These are phyloP conservation scores for Carpatolechia fugitivella DNA, from an alignment of 2,888 invertebrate genomes.

Conservation along the genomic window DNA sequence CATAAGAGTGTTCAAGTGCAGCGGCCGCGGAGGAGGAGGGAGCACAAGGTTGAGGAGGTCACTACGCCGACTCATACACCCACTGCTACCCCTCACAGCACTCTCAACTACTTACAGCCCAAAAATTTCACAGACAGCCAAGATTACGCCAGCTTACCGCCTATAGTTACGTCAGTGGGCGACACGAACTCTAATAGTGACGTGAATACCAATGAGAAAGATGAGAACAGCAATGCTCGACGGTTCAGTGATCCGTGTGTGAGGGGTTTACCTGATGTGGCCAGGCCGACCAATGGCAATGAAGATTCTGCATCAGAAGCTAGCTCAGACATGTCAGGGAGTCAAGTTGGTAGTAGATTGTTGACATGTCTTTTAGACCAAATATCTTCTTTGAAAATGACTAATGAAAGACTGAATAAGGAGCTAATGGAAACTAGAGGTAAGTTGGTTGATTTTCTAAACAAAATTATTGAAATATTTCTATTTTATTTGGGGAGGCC, in stretches of 20 bases:
- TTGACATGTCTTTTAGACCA: constrained; percentile 85
- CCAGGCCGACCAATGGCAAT: constrained; percentile 67
- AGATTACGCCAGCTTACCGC: constrained; percentile 85
- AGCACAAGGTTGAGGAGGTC: constrained; percentile 54
- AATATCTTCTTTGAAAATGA: constrained; percentile 84
- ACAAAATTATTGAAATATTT: background rate
- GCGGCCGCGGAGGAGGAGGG: constrained; percentile 55
- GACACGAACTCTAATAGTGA: constrained; percentile 73
- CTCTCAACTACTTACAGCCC: constrained; percentile 57
- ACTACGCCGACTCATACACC: constrained; percentile 36
- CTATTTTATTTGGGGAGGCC: background rate
- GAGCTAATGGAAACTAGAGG: constrained; percentile 87
- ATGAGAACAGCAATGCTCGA: constrained; percentile 74
- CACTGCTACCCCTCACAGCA: constrained; percentile 37
- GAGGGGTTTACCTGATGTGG: constrained; percentile 65
- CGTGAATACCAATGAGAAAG: constrained; percentile 71
- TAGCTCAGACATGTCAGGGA: constrained; percentile 74
- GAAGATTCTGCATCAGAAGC: constrained; percentile 76
- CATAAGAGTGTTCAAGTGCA: constrained; percentile 61
- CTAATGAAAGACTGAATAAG: constrained; percentile 86
- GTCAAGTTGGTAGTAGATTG: constrained; percentile 78
- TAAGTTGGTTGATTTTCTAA: constrained; percentile 36
- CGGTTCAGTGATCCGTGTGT: constrained; percentile 85
- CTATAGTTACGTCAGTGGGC: constrained; percentile 80
- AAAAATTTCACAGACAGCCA: constrained; percentile 65